A percentile compares a stretch with the other conserved stretches of the same genome.
phyloP scores from a whole-genome alignment of 92 coral and sea anemone genomes.

The Muricea muricata region DNA sequence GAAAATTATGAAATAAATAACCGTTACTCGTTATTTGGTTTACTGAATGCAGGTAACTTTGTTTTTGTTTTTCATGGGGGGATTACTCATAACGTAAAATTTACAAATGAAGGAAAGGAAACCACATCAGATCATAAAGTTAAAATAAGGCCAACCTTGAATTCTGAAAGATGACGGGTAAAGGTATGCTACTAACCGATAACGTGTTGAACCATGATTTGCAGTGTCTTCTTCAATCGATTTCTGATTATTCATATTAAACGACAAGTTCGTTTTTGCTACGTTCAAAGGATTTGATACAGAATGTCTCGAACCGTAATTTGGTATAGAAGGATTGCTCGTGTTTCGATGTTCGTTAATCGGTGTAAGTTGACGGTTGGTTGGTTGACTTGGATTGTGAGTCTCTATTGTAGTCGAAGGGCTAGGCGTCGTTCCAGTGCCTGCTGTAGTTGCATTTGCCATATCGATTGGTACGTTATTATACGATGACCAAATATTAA shows the following conservation, averaged over 20 bases:
- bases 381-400: conserved; percentile 40
- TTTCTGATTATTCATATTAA: conserved; percentile 22
- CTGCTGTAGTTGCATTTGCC: conserved; percentile 61
- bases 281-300: conserved; percentile 34
- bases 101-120: too few relatives aligned
- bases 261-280: conserved; percentile 32
- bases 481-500: conserved; percentile 58
- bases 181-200: conserved; percentile 43
- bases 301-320: conserved; percentile 30
- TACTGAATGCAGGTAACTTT: too few relatives aligned
- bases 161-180: too few relatives aligned
- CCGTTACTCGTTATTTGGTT: too few relatives aligned
- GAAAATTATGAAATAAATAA: too few relatives aligned
- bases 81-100: too few relatives aligned
- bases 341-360: conserved; percentile 34
- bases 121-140: too few relatives aligned
- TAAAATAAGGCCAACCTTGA: too few relatives aligned
- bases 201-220: conserved; percentile 8
- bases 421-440: conserved; percentile 65
- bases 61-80: too few relatives aligned
- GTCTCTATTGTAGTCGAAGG: conserved; percentile 77
- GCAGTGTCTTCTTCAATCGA: conserved; percentile 7
- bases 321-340: conserved; percentile 22
- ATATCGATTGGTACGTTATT: conserved; percentile 69
- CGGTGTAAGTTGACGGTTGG: conserved; percentile 40